Base-by-base conservation (phyloP, 2,113 vertebrate genomes). In the Syngnathus scovelli region DNA sequence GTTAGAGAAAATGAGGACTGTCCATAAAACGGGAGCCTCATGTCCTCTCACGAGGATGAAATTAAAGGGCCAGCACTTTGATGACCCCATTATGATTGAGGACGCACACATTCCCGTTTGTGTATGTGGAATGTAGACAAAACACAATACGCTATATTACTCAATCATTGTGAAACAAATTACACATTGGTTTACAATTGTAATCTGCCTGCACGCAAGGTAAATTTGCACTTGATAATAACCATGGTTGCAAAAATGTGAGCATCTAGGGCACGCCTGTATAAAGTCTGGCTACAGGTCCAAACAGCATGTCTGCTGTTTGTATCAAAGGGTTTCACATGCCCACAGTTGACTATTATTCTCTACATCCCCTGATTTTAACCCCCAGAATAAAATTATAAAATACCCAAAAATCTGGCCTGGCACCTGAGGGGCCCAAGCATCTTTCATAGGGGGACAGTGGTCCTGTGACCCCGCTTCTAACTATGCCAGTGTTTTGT, bases 51-150 rank as follows among this genome's bases (percentile, higher is more conserved):
- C 66, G 68, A 18, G 78, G 51, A 43, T 77, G 27, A 61, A 83
- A 80, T 89, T 81, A 87, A 86, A 87, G 81, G 77, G 72, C 62
- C 81, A 75, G 78, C 38, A 75, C 55, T 1, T 71, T 68, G 71
- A 55, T 4, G 27, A 33, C 65, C 66, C 66, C 65, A 74, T 71
- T 78, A 70, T 49, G 38, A 52, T 73, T 78, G 72, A 64, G 68
- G 41, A 43, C 54, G 67, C 54, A 67, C 61, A 41, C 0, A n/a
- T 59, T 79, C 43, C 61, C 46, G 54, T n/a, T 6, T 19, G 5
- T n/a, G 48, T 6, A 49, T 19, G 19, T 49, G 48, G 18, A 16
- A 49, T 7, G 18, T 8, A 49, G 4, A 49, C 48, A 49, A 49
- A 49, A 49, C 27, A 33, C 27, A 33, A 33, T 11, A 6, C 44